Conservation (phyloP, 2,113 vertebrate genomes). For the Sylvietta virens region DNA sequence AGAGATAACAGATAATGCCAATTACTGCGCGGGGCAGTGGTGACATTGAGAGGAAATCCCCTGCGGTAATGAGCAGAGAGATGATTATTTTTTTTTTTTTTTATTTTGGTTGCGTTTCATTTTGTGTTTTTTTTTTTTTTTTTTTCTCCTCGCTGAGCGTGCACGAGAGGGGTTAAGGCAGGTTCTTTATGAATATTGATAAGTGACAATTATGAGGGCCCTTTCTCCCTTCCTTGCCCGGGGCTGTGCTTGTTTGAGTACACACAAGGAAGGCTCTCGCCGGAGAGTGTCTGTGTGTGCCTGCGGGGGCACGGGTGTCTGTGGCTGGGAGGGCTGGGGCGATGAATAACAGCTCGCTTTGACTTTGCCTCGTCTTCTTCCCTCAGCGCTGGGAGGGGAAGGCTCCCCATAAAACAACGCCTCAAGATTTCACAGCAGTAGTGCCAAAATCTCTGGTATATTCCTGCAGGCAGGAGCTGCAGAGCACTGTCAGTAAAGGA, state of each 20-base stretch:
- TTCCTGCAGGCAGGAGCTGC: background rate
- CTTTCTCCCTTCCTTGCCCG: constrained; percentile 9
- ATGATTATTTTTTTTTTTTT: constrained; percentile 55
- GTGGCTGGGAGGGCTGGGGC: background rate
- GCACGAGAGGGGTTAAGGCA: constrained; percentile 19
- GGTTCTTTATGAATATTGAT: constrained; percentile 68
- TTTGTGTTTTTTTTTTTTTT: background rate
- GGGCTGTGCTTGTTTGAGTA: constrained; percentile 20
- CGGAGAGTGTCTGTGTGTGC: background rate
- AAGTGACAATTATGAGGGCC: constrained; percentile 38
- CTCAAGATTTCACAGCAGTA: background rate
- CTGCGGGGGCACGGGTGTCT: background rate
- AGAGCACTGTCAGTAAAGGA: background rate
- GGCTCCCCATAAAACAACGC: background rate
- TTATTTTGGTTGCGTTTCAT: constrained; percentile 47
- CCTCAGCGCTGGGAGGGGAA: background rate
- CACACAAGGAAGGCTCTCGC: background rate
- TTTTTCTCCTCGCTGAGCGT: background rate
- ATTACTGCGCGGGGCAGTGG: constrained; percentile 48
- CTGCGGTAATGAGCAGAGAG: constrained; percentile 35
- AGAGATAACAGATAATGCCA: constrained; percentile 68
- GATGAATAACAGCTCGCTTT: background rate
- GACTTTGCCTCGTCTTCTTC: background rate
- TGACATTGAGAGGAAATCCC: constrained; percentile 62
- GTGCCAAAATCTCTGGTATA: background rate